Percentiles rank a stretch among this genome's conserved stretches.
Conservation (phyloP, 2,797 vertebrate genomes). For the Trachops cirrhosus region DNA sequence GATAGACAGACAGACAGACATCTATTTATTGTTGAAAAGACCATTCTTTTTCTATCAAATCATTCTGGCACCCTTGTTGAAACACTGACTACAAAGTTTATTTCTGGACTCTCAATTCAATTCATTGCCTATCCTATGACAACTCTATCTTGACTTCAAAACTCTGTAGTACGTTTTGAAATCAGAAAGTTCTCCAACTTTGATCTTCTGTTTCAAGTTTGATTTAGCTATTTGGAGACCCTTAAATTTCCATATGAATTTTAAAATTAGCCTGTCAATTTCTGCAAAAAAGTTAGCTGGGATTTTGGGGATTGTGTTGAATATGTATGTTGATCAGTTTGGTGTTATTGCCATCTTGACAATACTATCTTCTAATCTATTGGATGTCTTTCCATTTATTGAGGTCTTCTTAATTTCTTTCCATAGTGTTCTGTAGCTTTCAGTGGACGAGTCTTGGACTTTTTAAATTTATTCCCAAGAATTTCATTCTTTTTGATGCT, state of each 20-base stretch:
- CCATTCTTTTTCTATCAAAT: not conserved
- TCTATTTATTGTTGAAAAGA: not conserved
- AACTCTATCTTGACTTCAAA: conserved; percentile 1
- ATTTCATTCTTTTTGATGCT: conserved; percentile 31
- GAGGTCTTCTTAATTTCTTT: conserved; percentile 20
- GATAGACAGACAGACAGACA: not conserved
- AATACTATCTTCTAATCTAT: not conserved
- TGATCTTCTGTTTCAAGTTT: conserved; percentile 23
- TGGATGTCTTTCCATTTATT: conserved; percentile 14
- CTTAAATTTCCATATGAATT: conserved; percentile 31
- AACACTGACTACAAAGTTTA: conserved; percentile 2
- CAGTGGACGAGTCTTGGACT: not conserved
- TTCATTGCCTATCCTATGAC: not conserved
- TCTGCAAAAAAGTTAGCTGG: not conserved
- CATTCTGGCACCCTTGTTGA: not conserved
- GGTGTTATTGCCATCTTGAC: not conserved
- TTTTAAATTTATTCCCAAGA: conserved; percentile 4
- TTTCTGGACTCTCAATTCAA: not conserved
- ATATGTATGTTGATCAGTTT: not conserved
- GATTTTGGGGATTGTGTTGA: not conserved
- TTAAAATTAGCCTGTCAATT: conserved; percentile 2
- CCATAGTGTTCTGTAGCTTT: not conserved
- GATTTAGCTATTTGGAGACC: not conserved
- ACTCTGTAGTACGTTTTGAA: conserved; percentile 35
- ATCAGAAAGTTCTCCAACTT: conserved; percentile 5